Conservation (phyloP, 2,113 vertebrate species). For the Ammodytes marinus region DNA sequence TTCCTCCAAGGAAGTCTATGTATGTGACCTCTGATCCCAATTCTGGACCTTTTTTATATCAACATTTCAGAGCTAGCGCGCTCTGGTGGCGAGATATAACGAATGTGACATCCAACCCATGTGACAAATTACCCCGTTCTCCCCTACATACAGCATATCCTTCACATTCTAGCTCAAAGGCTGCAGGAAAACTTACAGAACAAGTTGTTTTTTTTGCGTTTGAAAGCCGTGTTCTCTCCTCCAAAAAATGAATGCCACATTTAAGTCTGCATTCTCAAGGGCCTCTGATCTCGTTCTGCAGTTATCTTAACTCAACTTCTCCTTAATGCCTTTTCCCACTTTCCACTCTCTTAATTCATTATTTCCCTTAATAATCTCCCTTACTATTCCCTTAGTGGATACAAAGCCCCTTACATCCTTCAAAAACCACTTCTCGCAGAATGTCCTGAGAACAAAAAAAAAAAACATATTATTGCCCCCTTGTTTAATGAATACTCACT, state of each 20-base stretch:
- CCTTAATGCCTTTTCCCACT: slow-evolving; percentile 77
- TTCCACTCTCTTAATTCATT: slow-evolving; percentile 81
- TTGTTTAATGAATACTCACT: slow-evolving; percentile 78
- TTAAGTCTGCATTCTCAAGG: slow-evolving; percentile 67
- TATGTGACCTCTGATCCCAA: too few species aligned
- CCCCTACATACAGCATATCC: background rate
- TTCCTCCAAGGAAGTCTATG: too few species aligned
- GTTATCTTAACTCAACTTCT: slow-evolving; percentile 77
- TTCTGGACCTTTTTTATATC: too few species aligned
- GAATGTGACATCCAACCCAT: too few species aligned
- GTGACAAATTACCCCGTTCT: too few species aligned
- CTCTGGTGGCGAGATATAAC: too few species aligned
- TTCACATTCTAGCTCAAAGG: background rate
- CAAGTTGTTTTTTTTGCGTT: slow-evolving; percentile 12
- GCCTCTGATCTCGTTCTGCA: slow-evolving; percentile 71
- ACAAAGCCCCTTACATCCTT: slow-evolving; percentile 76
- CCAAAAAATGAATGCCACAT: slow-evolving; percentile 70
- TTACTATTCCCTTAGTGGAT: slow-evolving; percentile 60
- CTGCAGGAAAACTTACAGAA: slow-evolving; percentile 41
- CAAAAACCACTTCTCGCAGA: slow-evolving; percentile 70
- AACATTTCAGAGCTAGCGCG: too few species aligned
- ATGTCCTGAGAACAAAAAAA: slow-evolving; percentile 33
- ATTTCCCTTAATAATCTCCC: slow-evolving; percentile 79
- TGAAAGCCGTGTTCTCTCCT: slow-evolving; percentile 48
- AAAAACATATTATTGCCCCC: slow-evolving; percentile 71